Base-by-base conservation (phyloP, 2,888 invertebrate species). In the Teleogryllus oceanicus region DNA sequence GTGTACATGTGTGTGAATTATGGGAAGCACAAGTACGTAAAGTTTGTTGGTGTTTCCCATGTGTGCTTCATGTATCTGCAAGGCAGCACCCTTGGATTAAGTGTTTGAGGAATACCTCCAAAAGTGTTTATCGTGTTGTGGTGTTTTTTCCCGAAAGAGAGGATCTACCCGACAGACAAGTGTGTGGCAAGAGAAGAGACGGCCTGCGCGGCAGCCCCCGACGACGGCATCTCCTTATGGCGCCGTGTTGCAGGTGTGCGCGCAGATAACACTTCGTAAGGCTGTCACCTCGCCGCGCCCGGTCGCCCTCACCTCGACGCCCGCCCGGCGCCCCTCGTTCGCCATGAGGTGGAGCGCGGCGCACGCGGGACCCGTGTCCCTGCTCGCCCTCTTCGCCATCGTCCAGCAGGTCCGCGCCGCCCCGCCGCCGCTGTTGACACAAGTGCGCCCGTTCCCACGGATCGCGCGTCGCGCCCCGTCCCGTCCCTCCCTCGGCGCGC, bases 101-200 rank as follows among this genome's bases (percentile, higher is more conserved):
- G 62, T 62, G 62, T 62, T 13, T 62, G n/a, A 62, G n/a, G n/a
- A 62, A 62, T 18, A 62, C 37, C 37, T 37, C 37, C 37, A 62
- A 62, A 62, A 62, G 62, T 62, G 62, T 62, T 62, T 62, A n/a
- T 62, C 62, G 62, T 62, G 62, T 62, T 62, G 62, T 62, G 62
- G 62, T 18, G 62, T 62, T 13, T 62, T 13, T 62, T n/a, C 62
- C 62, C 62, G 62, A 18, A 62, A n/a, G n/a, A 62, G 62, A n/a
- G n/a, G 37, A 37, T 37, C 37, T 37, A 62, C n/a, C n/a, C 62
- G 62, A 62, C 62, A 62, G 62, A 62, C 62, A 62, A 62, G n/a
- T 18, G n/a, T 18, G 62, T 62, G 37, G 16, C 62, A 62, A 62
- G 37, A 37, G 37, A 62, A 62, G 62, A 13, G 62, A 62, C 16